A percentile compares a stretch with the other conserved stretches of the same genome.
These are phyloP conservation scores for Passerina amoena DNA, from an alignment of 2,113 vertebrate genomes.

Conservation along the genomic window DNA sequence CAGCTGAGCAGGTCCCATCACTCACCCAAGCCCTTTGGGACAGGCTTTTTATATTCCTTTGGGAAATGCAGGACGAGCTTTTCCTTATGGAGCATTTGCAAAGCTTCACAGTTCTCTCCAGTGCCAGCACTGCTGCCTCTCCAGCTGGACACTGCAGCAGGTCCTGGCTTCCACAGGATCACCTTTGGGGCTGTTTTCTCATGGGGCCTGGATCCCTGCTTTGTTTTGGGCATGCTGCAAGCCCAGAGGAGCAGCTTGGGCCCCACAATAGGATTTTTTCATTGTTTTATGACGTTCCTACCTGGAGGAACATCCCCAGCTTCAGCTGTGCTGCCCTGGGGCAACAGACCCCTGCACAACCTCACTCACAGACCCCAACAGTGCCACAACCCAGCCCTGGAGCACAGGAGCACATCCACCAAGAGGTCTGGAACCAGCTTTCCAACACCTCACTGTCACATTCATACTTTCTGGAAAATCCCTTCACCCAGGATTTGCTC, in stretches of 20 bases:
- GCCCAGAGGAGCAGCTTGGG: background rate
- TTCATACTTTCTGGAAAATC: no score
- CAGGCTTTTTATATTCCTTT: background rate
- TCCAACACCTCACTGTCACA: background rate
- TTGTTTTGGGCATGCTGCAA: background rate
- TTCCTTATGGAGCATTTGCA: background rate
- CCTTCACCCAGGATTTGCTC: no score
- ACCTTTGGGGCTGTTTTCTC: background rate
- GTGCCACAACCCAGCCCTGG: background rate
- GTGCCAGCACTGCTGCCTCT: rapidly evolving
- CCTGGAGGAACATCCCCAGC: background rate
- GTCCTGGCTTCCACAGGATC: background rate
- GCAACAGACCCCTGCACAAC: rapidly evolving
- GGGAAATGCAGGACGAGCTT: background rate
- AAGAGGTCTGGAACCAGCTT: background rate
- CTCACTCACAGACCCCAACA: background rate
- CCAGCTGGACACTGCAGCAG: background rate
- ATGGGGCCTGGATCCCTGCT: background rate
- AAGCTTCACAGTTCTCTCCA: background rate
- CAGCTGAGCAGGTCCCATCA: background rate
- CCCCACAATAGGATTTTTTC: rapidly evolving
- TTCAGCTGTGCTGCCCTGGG: background rate
- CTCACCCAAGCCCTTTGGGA: background rate
- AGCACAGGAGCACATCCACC: background rate
- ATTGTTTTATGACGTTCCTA: rapidly evolving